Evolutionary conservation across 2,888 invertebrate species (phyloP).

Genomic region (Drosophila pseudotakahashii): DNA sequence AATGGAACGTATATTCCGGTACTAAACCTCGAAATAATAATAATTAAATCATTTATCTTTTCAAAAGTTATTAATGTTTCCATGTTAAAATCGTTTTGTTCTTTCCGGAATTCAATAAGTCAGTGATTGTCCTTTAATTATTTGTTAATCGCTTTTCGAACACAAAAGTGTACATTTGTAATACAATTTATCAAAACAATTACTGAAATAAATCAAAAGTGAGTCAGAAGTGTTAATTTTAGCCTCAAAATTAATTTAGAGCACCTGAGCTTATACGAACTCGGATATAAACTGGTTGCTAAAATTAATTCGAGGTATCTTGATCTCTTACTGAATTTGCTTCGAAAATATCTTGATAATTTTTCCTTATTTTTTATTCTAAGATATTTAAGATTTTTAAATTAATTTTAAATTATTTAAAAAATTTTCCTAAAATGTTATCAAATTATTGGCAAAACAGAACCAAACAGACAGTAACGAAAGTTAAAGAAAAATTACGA

Average conservation of each 20-base stretch:
- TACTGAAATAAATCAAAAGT: constrained; percentile 1
- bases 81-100: neutral
- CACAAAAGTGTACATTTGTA: neutral
- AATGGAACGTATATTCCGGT: neutral
- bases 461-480: constrained; percentile 14
- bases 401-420: no score
- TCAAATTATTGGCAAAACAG: neutral
- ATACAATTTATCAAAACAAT: neutral
- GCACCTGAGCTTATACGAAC: neutral
- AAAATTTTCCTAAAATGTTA: neutral
- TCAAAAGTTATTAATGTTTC: neutral
- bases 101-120: neutral
- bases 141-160: neutral
- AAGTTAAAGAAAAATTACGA: constrained; percentile 48
- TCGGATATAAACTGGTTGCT: neutral
- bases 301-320: no score
- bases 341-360: neutral
- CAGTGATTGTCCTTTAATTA: neutral
- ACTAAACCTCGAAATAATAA: neutral
- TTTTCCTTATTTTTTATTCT: no score
- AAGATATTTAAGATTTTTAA: neutral
- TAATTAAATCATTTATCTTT: neutral
- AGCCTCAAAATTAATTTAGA: neutral
- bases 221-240: neutral
- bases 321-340: neutral